A percentile compares a stretch with the other conserved stretches of the same genome.
Conservation (phyloP, 2,888 invertebrate species). For the Stegophylla sp. region DNA sequence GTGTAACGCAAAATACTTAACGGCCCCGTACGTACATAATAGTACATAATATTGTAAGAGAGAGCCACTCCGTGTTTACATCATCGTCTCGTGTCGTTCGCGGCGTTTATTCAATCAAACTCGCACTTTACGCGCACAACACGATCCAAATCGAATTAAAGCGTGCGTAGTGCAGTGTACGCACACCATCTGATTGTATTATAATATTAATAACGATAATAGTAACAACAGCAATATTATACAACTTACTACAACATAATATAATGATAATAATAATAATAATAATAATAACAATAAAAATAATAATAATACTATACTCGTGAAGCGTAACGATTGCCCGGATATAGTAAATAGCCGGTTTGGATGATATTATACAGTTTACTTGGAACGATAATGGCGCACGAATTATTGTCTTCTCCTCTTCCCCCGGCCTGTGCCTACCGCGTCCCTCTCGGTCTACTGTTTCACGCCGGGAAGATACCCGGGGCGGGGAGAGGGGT, state of each 20-base stretch:
- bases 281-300: too few species aligned
- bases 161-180: background rate
- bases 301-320: too few species aligned
- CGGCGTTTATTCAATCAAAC: slow-evolving; percentile 9
- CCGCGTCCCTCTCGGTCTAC: too few species aligned
- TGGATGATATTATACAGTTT: too few species aligned
- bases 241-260: too few species aligned
- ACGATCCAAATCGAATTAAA: slow-evolving; percentile 34
- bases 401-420: too few species aligned
- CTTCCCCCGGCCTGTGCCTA: too few species aligned
- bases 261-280: too few species aligned
- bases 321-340: background rate
- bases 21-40: too few species aligned
- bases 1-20: too few species aligned
- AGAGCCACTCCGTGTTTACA: background rate
- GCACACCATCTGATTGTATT: background rate
- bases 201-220: background rate
- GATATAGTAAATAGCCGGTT: background rate
- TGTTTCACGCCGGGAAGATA: too few species aligned
- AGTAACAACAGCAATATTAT: background rate
- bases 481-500: background rate
- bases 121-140: background rate
- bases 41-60: background rate
- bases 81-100: slow-evolving; percentile 1
- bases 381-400: background rate